These are phyloP conservation scores for Geodia barretti DNA, from an alignment of 37 sponge, comb jelly and placozoan species.

Conservation along the genomic window DNA sequence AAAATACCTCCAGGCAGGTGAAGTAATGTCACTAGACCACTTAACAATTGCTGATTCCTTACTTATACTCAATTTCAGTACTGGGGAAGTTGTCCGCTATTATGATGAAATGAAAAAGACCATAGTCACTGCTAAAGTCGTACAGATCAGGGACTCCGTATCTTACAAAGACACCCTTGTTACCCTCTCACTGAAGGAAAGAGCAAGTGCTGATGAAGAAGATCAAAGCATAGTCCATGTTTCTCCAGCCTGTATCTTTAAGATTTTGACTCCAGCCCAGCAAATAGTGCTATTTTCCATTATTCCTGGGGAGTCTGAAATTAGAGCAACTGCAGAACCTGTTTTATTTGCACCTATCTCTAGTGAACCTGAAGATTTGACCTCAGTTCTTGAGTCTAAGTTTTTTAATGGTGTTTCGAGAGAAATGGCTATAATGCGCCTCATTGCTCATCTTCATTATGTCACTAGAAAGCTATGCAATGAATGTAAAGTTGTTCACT, in stretches of 20 bases:
- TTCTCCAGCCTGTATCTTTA: conserved; percentile 30
- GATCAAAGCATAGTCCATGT: neutral
- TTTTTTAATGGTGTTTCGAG: neutral
- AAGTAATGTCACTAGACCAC: neutral
- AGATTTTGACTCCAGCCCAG: conserved; percentile 1
- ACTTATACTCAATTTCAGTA: conserved; percentile 28
- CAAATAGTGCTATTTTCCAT: neutral
- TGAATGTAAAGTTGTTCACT: neutral
- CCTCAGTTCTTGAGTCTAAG: neutral
- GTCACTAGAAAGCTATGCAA: neutral
- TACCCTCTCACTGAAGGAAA: neutral
- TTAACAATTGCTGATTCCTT: neutral
- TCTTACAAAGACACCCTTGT: neutral
- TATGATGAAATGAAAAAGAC: neutral
- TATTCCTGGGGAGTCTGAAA: neutral
- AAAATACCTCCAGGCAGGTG: neutral
- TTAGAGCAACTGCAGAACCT: neutral
- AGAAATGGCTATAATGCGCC: neutral
- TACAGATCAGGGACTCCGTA: neutral
- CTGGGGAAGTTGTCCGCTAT: conserved; percentile 27
- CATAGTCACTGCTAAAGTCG: conserved; percentile 9
- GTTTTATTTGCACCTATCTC: neutral
- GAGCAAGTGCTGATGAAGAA: neutral
- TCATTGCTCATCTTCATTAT: conserved; percentile 36
- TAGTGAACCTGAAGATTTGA: neutral